These are phyloP conservation scores for Etia nguti DNA, from an alignment of 2,113 vertebrate genomes.

Conservation along the genomic window DNA sequence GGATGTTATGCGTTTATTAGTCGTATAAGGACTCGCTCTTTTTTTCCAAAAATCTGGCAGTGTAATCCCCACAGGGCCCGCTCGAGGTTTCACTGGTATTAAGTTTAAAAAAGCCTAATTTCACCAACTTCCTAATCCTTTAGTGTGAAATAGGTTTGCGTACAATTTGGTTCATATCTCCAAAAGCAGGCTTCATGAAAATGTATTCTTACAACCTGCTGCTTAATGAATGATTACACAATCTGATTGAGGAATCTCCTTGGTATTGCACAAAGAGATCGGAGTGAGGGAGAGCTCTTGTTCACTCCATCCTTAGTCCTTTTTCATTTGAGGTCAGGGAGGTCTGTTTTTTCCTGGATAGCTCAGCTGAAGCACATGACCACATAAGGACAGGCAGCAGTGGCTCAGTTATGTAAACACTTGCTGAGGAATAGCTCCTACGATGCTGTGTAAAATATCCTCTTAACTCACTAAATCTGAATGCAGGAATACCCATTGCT, in stretches of 20 bases:
- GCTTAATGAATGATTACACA: neutral
- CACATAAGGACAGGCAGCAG: conserved; percentile 74
- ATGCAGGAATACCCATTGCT: neutral
- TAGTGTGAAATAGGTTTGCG: conserved; percentile 21
- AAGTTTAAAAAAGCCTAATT: neutral
- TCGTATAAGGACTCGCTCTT: neutral
- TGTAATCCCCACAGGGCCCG: neutral
- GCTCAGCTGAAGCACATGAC: conserved; percentile 62
- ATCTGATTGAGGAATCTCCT: conserved; percentile 1
- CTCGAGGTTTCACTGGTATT: neutral
- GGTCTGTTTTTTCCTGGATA: conserved; percentile 55
- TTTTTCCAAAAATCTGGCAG: neutral
- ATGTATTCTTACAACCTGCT: neutral
- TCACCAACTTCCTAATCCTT: conserved; percentile 19
- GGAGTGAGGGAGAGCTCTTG: neutral
- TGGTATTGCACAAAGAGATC: neutral
- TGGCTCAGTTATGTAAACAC: conserved; percentile 68
- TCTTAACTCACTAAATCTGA: neutral
- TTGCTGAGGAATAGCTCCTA: conserved; percentile 47
- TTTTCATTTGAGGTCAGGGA: neutral
- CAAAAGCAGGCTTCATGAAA: neutral
- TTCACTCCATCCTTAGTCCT: conserved; percentile 35
- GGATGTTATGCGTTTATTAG: neutral
- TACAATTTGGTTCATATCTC: neutral
- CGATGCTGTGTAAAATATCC: conserved; percentile 29